A percentile compares a stretch with the other conserved stretches of the same genome.
phyloP scores from a whole-genome alignment of 2,113 vertebrate genomes.

The Saguinus midas region DNA sequence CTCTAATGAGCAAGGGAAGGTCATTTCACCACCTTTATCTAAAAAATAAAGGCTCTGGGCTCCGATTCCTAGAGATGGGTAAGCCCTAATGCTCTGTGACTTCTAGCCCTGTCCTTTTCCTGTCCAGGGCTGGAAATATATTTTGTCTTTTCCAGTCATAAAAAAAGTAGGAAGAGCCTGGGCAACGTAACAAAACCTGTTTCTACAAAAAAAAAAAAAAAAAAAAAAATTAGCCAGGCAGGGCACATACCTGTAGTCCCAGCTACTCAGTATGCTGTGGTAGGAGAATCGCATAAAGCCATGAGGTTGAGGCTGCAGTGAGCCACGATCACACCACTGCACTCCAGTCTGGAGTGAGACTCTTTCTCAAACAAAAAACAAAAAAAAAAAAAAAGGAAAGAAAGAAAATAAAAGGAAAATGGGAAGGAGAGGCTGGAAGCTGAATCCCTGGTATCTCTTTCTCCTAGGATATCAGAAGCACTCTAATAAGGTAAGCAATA shows the following conservation, averaged over 20 bases:
- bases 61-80: neutral
- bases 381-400: no score
- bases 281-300: no score
- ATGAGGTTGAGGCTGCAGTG: no score
- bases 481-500: conserved; percentile 67
- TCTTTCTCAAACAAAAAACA: no score
- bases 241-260: no score
- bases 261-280: no score
- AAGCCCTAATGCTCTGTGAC: neutral
- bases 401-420: no score
- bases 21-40: neutral
- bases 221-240: no score
- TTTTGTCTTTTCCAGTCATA: conserved; percentile 15
- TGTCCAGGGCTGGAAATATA: neutral
- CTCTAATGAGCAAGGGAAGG: neutral
- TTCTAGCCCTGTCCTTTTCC: neutral
- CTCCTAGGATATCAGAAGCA: conserved; percentile 72
- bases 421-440: neutral
- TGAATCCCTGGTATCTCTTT: conserved; percentile 9
- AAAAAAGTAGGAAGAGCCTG: neutral
- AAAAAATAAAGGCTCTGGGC: neutral
- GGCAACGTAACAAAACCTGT: no score
- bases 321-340: no score
- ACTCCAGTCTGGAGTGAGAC: no score
- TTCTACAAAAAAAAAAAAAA: no score